These are phyloP conservation scores for Lycocerus yunnanus DNA, from an alignment of 2,888 invertebrate species.

Conservation along the genomic window DNA sequence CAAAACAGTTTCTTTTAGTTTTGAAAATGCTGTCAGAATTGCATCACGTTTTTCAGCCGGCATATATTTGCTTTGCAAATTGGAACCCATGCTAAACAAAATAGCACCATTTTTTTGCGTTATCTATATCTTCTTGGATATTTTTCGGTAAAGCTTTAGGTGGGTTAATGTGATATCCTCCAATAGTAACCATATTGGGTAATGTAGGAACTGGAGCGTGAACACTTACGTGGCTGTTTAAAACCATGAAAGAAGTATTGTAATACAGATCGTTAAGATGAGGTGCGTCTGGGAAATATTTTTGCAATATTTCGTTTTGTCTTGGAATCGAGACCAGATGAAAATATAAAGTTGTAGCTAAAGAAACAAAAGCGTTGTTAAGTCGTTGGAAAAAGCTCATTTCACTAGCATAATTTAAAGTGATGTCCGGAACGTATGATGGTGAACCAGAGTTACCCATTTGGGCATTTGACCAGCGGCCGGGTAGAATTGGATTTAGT, in stretches of 20 bases:
- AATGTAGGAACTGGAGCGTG: constrained; percentile 58
- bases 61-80: constrained; percentile 61
- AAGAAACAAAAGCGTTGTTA: constrained; percentile 54
- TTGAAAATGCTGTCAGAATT: constrained; percentile 62
- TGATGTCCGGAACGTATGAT: constrained; percentile 58
- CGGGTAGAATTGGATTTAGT: constrained; percentile 55
- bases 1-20: constrained; percentile 65
- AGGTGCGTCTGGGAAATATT: constrained; percentile 41
- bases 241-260: constrained; percentile 42
- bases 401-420: constrained; percentile 51
- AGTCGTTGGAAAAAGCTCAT: constrained; percentile 62
- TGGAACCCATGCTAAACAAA: constrained; percentile 66
- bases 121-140: constrained; percentile 59
- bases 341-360: constrained; percentile 26
- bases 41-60: constrained; percentile 58
- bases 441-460: constrained; percentile 58
- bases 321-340: constrained; percentile 27
- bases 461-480: constrained; percentile 55
- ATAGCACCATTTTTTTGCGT: constrained; percentile 60
- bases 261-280: constrained; percentile 36
- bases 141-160: constrained; percentile 49
- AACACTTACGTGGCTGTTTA: constrained; percentile 57
- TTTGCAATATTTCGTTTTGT: constrained; percentile 37
- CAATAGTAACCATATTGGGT: constrained; percentile 62
- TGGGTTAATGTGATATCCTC: constrained; percentile 57